Evolutionary conservation across 2,797 vertebrate genomes (phyloP), one percentile per base, ranked within the genome.

Genomic region (Parauchenoglanis ngamensis): DNA sequence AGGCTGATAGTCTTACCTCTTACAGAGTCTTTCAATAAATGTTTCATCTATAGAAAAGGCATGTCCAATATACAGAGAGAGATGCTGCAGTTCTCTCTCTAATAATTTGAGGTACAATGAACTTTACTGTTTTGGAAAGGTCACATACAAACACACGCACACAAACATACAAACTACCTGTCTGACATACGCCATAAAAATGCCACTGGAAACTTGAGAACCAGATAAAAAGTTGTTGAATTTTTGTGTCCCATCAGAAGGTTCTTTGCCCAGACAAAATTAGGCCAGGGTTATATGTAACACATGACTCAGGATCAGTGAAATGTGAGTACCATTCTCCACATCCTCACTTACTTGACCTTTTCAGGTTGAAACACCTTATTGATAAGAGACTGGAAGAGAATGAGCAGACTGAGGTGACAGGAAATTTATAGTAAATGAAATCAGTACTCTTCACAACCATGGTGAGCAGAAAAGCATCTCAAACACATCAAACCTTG

Each of bases 101-200:
- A 73, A 46, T 46, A 23, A 72, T 67, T 85, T 17, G 57, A 78
- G 59, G 75, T 73, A 40, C 68, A 70, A 40, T 40, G 28, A 21
- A 70, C 28, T 70, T 72, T 72, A 68, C 65, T 68, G 57, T 77
- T 67, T n/a, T 31, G 12, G 11, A 67, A 67, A 67, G 28, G 1
- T 67, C 63, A 67, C 63, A 67, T 31, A 28, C 12, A 67, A 13
- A 13, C 63, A 31, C n/a, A 67, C 11, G 21, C 15, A 57, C 12
- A 52, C 52, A 21, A 4, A 59, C 23, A 23, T 23, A 61, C 23
- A 67, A 67, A 31, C n/a, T 28, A 67, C n/a, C 63, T 67, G 28
- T 67, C 11, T 67, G 63, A 67, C 63, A 65, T 65, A 65, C 28
- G 63, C 2, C 63, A 65, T 65, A 28, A 28, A 65, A 65, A 65